Evolutionary conservation across 2,888 invertebrate species (phyloP).

Genomic region (Microplitis deprimator): DNA sequence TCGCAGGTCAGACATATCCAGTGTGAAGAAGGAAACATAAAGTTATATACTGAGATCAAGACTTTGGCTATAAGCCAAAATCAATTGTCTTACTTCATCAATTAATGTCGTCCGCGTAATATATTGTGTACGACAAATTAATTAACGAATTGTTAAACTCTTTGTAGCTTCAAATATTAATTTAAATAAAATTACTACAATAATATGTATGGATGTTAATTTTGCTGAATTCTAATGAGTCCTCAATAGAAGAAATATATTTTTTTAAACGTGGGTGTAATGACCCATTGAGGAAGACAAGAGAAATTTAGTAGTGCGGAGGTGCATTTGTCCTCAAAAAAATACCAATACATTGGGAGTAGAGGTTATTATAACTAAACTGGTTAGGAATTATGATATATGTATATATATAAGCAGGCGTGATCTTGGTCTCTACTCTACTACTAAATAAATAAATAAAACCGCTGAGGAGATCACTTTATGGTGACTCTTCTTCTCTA

Average conservation of each 20-base stretch:
- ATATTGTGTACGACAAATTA: not conserved
- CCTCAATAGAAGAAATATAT: not conserved
- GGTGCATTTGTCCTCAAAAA: slow-evolving; percentile 44
- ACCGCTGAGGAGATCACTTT: slow-evolving; percentile 23
- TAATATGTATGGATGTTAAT: not conserved
- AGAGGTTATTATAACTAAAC: slow-evolving; percentile 5
- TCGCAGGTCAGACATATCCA: slow-evolving; percentile 44
- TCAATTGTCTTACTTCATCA: slow-evolving; percentile 4
- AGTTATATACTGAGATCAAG: slow-evolving; percentile 13
- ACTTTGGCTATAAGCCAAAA: slow-evolving; percentile 19
- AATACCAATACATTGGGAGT: slow-evolving; percentile 14
- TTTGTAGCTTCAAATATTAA: not conserved
- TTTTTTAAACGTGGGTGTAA: slow-evolving; percentile 39
- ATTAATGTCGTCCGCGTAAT: slow-evolving; percentile 3
- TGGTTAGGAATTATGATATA: slow-evolving; percentile 34
- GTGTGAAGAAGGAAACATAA: slow-evolving; percentile 34
- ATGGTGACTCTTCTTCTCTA: slow-evolving; percentile 31
- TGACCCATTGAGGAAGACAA: slow-evolving; percentile 39
- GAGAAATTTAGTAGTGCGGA: slow-evolving; percentile 18
- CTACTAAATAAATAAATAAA: slow-evolving; percentile 20
- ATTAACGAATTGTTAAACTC: not conserved
- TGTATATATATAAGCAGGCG: slow-evolving; percentile 36
- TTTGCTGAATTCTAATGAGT: not conserved
- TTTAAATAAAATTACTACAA: too few species aligned
- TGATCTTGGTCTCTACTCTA: slow-evolving; percentile 46